A percentile compares a stretch with the other conserved stretches of the same genome.
These are phyloP conservation scores for Phrynosoma blainvillii DNA, from an alignment of 2,113 vertebrate species.

Conservation along the genomic window DNA sequence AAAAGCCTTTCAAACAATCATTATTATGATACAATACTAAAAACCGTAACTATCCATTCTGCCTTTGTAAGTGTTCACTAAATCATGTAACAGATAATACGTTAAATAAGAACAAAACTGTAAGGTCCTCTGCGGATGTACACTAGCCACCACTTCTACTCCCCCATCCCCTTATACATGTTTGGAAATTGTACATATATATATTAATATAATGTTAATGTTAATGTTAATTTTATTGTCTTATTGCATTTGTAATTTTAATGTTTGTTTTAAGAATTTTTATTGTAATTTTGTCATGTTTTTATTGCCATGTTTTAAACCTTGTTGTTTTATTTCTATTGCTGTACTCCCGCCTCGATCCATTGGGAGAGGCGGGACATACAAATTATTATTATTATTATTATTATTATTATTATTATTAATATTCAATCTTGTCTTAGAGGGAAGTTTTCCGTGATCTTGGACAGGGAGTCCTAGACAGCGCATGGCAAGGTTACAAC, in stretches of 20 bases:
- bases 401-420: too few species aligned
- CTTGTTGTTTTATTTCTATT: too few species aligned
- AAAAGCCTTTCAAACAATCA: neutral
- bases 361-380: too few species aligned
- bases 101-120: neutral
- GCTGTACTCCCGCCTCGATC: too few species aligned
- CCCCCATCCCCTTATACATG: neutral
- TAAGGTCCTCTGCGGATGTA: neutral
- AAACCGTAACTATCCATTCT: neutral
- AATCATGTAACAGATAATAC: neutral
- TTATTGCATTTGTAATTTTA: too few species aligned
- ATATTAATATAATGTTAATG: too few species aligned
- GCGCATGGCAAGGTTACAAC: conserved; percentile 82
- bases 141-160: neutral
- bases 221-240: too few species aligned
- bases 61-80: neutral
- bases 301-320: too few species aligned
- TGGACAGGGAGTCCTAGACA: conserved; percentile 81
- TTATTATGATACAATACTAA: neutral
- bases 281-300: too few species aligned
- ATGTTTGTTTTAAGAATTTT: too few species aligned
- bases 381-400: too few species aligned
- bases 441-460: conserved; percentile 79
- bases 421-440: conserved; percentile 53
- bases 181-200: neutral